Evolutionary conservation across 1,140 invertebrate species (phyloP).

Genomic region (Hormaphis cornu): DNA sequence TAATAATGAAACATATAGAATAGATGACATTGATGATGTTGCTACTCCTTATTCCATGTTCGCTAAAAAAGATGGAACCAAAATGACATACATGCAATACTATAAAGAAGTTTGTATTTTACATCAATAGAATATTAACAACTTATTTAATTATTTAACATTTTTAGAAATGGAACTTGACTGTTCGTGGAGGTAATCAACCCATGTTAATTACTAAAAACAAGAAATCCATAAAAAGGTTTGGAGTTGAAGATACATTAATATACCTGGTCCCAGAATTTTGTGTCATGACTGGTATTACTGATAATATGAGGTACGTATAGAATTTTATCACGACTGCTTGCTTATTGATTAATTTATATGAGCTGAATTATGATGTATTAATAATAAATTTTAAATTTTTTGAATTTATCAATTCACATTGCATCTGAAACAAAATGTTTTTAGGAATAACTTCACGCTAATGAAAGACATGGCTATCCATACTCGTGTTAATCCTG

Average conservation of each 20-base stretch:
- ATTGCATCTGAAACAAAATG: background rate
- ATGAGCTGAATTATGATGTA: too few relatives aligned
- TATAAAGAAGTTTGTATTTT: slow-evolving; percentile 49
- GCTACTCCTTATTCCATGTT: slow-evolving; percentile 61
- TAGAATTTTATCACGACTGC: background rate
- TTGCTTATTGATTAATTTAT: too few relatives aligned
- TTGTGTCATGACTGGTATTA: slow-evolving; percentile 65
- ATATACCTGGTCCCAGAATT: slow-evolving; percentile 73
- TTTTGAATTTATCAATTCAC: background rate
- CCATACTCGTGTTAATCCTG: slow-evolving; percentile 56
- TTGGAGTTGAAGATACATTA: slow-evolving; percentile 47
- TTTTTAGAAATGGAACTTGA: slow-evolving; percentile 30
- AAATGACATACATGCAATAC: slow-evolving; percentile 65
- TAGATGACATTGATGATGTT: slow-evolving; percentile 74
- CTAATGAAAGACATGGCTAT: slow-evolving; percentile 55
- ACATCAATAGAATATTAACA: slow-evolving; percentile 42
- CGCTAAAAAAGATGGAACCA: slow-evolving; percentile 47
- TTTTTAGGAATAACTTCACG: slow-evolving; percentile 43
- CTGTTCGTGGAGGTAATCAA: background rate
- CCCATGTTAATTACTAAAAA: slow-evolving; percentile 31
- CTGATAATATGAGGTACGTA: slow-evolving; percentile 45
- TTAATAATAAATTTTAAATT: too few relatives aligned
- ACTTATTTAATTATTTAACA: background rate
- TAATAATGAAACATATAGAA: slow-evolving; percentile 63
- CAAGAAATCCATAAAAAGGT: slow-evolving; percentile 52